Evolutionary conservation across 2,888 invertebrate species (phyloP), one percentile per base, ranked within the genome.

Genomic region (Cerastis rubricosa): DNA sequence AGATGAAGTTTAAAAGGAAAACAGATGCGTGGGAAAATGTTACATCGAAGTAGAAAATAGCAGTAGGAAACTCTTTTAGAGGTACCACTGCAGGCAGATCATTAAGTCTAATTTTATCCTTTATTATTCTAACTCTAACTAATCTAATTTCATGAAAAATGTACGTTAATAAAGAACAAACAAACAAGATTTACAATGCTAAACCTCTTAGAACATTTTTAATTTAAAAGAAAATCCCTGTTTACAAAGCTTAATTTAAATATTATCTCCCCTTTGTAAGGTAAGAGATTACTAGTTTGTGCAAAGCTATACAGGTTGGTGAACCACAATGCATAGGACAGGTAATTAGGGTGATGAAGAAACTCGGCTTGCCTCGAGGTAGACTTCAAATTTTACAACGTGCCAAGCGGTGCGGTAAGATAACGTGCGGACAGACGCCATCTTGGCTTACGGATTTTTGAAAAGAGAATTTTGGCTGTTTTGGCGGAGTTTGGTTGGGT

Each of bases 281-380:
- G 22, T 5, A 68, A 81, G 74, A 85, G 78, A 84, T 78, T 73
- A 85, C 71, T 84, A 80, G 69, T 76, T 80, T 51, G 45, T 57
- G 61, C 22, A 25, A 77, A 72, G 59, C 59, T 70, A 7, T 82
- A 68, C 59, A 84, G 70, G 59, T 85, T 61, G 61, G 68, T 68
- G 68, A 71, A 78, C 76, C 54, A 47, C 76, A 74, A 87, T 82
- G 87, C 76, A 76, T 35, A 61, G 71, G 87, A 85, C 85, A 82
- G 87, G 82, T 80, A 86, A 87, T 87, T 87, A 87, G 68, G 43
- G 25, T 74, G 74, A 74, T 74, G 78, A 76, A 70, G 69, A 72
- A 76, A 74, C 65, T 74, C 66, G 29, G 43, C n/a, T 72, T 59
- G 45, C 64, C 71, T 54, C 25, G 47, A 69, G 69, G 51, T 43